Base-by-base conservation (phyloP, 35 echinoderm and acorn worm genomes). In the Anneissia japonica region DNA sequence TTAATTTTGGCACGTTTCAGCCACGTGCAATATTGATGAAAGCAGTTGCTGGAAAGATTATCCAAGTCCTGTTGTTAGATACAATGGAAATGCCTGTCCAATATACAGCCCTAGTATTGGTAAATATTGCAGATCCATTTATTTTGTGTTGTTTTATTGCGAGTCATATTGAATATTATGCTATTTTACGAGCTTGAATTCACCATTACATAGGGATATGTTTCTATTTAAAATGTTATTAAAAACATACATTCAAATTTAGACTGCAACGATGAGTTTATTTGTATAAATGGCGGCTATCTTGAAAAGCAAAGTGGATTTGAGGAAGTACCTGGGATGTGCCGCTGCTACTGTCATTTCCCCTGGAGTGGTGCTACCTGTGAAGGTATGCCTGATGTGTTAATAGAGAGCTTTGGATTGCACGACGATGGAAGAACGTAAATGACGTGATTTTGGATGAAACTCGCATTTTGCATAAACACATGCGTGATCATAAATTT, bases 361-460 rank as follows among this genome's bases (percentile, higher is more conserved):
- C 86, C 86, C 0, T 87, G 86, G 86, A 87, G 86, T 80, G 86
- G 86, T 17, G 29, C 55, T 26, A 73, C 41, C 14, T 87, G 86
- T 87, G 76, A 87, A 14, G 86, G 86, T 87, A 87, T 1, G 86
- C n/a, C n/a, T n/a, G n/a, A n/a, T n/a, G n/a, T n/a, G n/a, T n/a
- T n/a, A n/a, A n/a, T n/a, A n/a, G n/a, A n/a, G n/a, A n/a, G n/a
- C n/a, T n/a, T n/a, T n/a, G n/a, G n/a, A n/a, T n/a, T n/a, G n/a
- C n/a, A n/a, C n/a, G n/a, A n/a, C n/a, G n/a, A n/a, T n/a, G n/a
- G n/a, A n/a, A n/a, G n/a, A n/a, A n/a, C n/a, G n/a, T n/a, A n/a
- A n/a, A n/a, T n/a, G n/a, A n/a, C n/a, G n/a, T n/a, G n/a, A n/a
- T n/a, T n/a, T n/a, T n/a, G n/a, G n/a, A n/a, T n/a, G n/a, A n/a